phyloP scores from a whole-genome alignment of 2,888 invertebrate genomes.

The Mesorhabditis spiculigera region DNA sequence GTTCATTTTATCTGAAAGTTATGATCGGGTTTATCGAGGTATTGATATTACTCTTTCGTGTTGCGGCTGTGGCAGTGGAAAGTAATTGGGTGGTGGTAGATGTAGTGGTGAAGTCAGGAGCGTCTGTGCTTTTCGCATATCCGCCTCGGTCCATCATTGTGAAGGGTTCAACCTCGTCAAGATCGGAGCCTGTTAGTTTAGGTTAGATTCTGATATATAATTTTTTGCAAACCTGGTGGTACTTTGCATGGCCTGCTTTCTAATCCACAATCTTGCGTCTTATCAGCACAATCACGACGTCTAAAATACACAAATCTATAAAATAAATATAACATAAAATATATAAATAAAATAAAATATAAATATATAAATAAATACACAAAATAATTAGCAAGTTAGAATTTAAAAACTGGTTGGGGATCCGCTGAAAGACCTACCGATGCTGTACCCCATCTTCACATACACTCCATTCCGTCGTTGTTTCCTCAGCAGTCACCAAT shows the following conservation, averaged over 20 bases:
- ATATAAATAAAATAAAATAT: too few relatives aligned
- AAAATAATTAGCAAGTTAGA: slow-evolving; percentile 10
- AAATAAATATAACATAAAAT: too few relatives aligned
- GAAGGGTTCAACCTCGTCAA: slow-evolving; percentile 6
- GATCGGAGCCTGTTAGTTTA: not conserved
- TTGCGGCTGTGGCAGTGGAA: too few relatives aligned
- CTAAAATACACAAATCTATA: not conserved
- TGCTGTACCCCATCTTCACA: slow-evolving; percentile 42
- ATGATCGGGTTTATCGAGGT: not conserved
- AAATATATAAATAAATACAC: too few relatives aligned
- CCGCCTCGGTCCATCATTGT: slow-evolving; percentile 2
- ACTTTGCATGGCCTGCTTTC: not conserved
- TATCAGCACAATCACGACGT: slow-evolving; percentile 5
- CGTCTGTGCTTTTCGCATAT: not conserved
- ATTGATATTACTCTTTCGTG: not conserved
- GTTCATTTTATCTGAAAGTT: slow-evolving; percentile 17
- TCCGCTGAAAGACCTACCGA: slow-evolving; percentile 13
- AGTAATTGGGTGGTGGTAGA: too few relatives aligned
- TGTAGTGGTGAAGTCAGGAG: not conserved
- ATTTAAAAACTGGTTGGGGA: not conserved
- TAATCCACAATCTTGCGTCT: not conserved
- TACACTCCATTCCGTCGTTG: not conserved
- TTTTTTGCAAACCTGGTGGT: not conserved
- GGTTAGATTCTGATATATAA: too few relatives aligned
- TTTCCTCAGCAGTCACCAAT: slow-evolving; percentile 10